Percentiles rank a stretch among this genome's conserved stretches.
Evolutionary conservation across 2,888 invertebrate species (phyloP).

Genomic region (Thymelicus lineola): DNA sequence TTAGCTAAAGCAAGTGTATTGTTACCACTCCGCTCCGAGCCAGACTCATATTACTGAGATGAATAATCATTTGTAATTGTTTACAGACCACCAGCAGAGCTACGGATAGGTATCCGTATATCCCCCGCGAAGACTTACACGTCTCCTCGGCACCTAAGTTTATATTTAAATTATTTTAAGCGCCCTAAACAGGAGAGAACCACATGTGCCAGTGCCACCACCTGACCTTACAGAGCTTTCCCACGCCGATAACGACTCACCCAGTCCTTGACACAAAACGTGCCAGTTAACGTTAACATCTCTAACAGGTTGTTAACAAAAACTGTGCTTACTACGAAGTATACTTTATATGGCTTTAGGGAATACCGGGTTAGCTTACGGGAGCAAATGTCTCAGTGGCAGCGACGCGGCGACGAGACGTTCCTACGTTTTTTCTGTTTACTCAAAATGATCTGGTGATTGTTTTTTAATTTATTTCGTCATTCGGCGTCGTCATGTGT

Average conservation of each 20-base stretch:
- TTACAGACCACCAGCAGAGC: slow-evolving; percentile 73
- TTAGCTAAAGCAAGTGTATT: slow-evolving; percentile 39
- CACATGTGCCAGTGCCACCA: slow-evolving; percentile 80
- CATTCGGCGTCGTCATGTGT: slow-evolving; percentile 79
- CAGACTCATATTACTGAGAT: slow-evolving; percentile 63
- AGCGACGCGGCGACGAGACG: slow-evolving; percentile 60
- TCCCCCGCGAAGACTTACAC: slow-evolving; percentile 74
- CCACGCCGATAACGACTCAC: slow-evolving; percentile 71
- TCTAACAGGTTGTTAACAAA: slow-evolving; percentile 40
- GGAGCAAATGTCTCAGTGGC: slow-evolving; percentile 75
- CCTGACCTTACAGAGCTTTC: slow-evolving; percentile 81
- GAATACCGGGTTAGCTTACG: slow-evolving; percentile 65
- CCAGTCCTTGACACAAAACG: slow-evolving; percentile 69
- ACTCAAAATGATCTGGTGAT: slow-evolving; percentile 83
- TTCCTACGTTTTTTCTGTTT: slow-evolving; percentile 78
- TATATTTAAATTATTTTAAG: slow-evolving; percentile 76
- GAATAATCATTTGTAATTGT: slow-evolving; percentile 73
- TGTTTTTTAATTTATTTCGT: slow-evolving; percentile 84
- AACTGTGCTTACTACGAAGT: slow-evolving; percentile 23
- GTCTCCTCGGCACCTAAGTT: slow-evolving; percentile 64
- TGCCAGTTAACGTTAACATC: slow-evolving; percentile 66
- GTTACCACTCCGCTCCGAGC: slow-evolving; percentile 56
- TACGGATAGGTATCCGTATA: slow-evolving; percentile 51
- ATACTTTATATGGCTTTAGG: slow-evolving; percentile 38
- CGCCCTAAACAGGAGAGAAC: slow-evolving; percentile 74